These are phyloP conservation scores for Rhinichthys osculus DNA, from an alignment of 2,797 vertebrate genomes.

Conservation along the genomic window DNA sequence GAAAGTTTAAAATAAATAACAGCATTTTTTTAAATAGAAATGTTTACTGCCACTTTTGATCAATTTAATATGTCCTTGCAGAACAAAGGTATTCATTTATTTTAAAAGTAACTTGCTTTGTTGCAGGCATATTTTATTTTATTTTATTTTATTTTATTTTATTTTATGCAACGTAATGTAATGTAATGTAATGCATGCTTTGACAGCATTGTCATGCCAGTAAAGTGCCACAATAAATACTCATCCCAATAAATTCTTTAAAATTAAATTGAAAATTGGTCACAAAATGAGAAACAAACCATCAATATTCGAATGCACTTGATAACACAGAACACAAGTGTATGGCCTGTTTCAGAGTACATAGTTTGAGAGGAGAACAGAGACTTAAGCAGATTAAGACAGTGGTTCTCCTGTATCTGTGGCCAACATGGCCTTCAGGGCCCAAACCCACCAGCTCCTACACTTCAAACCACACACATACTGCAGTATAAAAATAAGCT, in stretches of 20 bases:
- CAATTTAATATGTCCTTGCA: neutral
- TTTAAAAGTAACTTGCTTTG: neutral
- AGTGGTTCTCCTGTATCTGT: conserved; percentile 79
- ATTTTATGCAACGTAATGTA: too few species aligned
- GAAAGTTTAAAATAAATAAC: neutral
- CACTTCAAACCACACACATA: conserved; percentile 23
- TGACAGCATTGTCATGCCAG: neutral
- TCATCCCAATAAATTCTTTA: neutral
- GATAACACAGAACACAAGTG: neutral
- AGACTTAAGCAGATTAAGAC: conserved; percentile 84
- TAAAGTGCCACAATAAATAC: neutral
- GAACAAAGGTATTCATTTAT: neutral
- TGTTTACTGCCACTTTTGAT: neutral
- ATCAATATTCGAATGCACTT: neutral
- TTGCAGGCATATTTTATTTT: neutral
- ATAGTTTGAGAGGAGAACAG: conserved; percentile 72
- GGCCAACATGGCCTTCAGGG: conserved; percentile 83
- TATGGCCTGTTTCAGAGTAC: neutral
- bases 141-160: neutral
- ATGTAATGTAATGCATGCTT: neutral
- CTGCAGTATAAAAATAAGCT: conserved; percentile 22
- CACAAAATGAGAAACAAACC: neutral
- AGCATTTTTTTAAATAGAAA: neutral
- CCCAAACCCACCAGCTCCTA: conserved; percentile 50
- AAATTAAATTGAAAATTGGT: neutral